A percentile compares a stretch with the other conserved stretches of the same genome.
phyloP scores from a whole-genome alignment of 2,888 invertebrate genomes.

The Pammene aurita region DNA sequence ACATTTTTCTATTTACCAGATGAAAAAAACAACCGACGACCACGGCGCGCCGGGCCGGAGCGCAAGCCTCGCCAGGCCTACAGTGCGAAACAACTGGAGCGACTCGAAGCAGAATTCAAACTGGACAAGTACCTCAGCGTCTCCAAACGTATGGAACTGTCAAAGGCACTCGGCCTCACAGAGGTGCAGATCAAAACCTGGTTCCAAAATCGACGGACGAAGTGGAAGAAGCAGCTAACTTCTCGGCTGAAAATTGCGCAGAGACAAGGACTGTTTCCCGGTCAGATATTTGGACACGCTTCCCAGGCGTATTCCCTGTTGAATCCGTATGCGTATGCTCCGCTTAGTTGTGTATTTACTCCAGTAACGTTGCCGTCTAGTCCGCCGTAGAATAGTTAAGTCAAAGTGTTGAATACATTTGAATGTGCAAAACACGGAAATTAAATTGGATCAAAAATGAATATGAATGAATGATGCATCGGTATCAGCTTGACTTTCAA shows the following conservation, averaged over 20 bases:
- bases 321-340: constrained; percentile 85
- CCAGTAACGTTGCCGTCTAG: constrained; percentile 78
- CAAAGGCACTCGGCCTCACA: constrained; percentile 93
- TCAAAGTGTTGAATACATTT: background rate
- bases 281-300: constrained; percentile 86
- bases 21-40: constrained; percentile 90
- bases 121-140: constrained; percentile 98
- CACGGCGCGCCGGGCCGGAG: constrained; percentile 94
- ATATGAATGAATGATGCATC: background rate
- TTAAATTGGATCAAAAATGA: background rate
- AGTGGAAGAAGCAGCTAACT: constrained; percentile 98
- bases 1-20: constrained; percentile 75
- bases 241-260: constrained; percentile 95
- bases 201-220: constrained; percentile 97
- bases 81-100: constrained; percentile 95
- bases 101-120: constrained; percentile 96
- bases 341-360: constrained; percentile 84
- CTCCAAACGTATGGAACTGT: constrained; percentile 96
- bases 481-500: too few relatives aligned
- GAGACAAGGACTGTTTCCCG: constrained; percentile 89
- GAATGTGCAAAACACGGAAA: background rate
- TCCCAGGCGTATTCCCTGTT: constrained; percentile 85
- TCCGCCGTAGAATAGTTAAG: constrained; percentile 54
- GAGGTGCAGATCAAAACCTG: constrained; percentile 99
- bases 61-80: constrained; percentile 98